Conservation (phyloP, 2,797 vertebrate species). For the Silurus lanzhouensis region DNA sequence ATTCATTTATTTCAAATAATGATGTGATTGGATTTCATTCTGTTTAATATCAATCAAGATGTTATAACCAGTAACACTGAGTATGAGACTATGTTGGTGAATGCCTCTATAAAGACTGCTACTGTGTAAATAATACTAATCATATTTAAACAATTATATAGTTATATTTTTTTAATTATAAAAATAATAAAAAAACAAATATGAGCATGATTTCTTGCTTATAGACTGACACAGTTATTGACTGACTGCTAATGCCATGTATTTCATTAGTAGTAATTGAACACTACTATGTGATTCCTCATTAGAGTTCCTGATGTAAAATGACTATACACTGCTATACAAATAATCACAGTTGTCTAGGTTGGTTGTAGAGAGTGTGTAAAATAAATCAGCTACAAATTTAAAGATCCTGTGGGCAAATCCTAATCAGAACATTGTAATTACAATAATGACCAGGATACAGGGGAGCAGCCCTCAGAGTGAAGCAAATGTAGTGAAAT, state of each 20-base stretch:
- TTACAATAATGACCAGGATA: constrained; percentile 35
- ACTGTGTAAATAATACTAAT: neutral
- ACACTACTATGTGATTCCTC: neutral
- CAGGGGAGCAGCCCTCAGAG: constrained; percentile 7
- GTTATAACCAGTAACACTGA: neutral
- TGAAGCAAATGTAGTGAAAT: constrained; percentile 33
- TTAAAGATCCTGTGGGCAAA: constrained; percentile 25
- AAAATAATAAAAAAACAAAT: neutral
- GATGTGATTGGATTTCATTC: neutral
- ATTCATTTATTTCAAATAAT: neutral
- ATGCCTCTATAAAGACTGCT: neutral
- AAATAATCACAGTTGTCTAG: constrained; percentile 2
- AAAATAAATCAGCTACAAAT: constrained; percentile 17
- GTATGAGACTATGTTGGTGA: neutral
- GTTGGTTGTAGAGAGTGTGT: neutral
- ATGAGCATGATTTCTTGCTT: neutral
- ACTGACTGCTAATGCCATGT: neutral
- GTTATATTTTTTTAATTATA: neutral
- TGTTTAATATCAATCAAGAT: neutral
- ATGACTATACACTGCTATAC: neutral
- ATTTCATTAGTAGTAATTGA: neutral
- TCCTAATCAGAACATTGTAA: constrained; percentile 28
- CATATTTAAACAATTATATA: neutral
- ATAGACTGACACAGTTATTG: neutral
- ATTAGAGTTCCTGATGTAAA: neutral